Evolutionary conservation across 2,113 vertebrate species (phyloP).

Genomic region (Pygoscelis antarcticus): DNA sequence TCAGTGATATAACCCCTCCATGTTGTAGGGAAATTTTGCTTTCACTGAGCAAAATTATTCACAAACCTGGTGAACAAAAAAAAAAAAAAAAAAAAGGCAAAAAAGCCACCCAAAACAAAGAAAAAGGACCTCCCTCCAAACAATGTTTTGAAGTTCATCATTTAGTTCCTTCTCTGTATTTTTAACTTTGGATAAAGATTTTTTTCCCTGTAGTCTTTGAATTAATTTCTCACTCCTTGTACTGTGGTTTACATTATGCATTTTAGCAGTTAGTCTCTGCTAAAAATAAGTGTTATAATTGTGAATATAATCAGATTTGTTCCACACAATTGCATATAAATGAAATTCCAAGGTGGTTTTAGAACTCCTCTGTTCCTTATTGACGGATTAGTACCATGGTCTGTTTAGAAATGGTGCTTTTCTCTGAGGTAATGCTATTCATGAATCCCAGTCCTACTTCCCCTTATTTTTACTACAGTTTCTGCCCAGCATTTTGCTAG

Average conservation of each 20-base stretch:
- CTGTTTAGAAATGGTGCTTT: background rate
- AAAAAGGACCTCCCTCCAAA: background rate
- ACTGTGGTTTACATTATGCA: slow-evolving; percentile 3
- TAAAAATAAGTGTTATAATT: slow-evolving; percentile 60
- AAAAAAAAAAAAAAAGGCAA: background rate
- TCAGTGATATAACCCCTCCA: background rate
- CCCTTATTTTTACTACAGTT: background rate
- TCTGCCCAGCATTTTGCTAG: slow-evolving; percentile 30
- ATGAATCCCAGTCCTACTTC: background rate
- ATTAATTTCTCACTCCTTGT: background rate
- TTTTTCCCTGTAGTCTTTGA: background rate
- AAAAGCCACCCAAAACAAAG: background rate
- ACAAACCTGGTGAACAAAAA: background rate
- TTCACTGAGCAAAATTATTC: background rate
- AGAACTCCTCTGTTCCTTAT: background rate
- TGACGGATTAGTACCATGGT: slow-evolving; percentile 21
- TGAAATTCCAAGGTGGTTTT: slow-evolving; percentile 28
- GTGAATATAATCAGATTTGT: slow-evolving; percentile 63
- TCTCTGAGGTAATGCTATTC: slow-evolving; percentile 32
- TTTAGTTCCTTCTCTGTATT: background rate
- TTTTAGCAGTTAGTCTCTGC: slow-evolving; percentile 38
- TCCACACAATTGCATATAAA: slow-evolving; percentile 40
- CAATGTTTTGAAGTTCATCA: background rate
- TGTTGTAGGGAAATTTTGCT: background rate
- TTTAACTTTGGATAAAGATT: background rate